phyloP scores from a whole-genome alignment of 2,113 vertebrate species.

The Gobius niger region DNA sequence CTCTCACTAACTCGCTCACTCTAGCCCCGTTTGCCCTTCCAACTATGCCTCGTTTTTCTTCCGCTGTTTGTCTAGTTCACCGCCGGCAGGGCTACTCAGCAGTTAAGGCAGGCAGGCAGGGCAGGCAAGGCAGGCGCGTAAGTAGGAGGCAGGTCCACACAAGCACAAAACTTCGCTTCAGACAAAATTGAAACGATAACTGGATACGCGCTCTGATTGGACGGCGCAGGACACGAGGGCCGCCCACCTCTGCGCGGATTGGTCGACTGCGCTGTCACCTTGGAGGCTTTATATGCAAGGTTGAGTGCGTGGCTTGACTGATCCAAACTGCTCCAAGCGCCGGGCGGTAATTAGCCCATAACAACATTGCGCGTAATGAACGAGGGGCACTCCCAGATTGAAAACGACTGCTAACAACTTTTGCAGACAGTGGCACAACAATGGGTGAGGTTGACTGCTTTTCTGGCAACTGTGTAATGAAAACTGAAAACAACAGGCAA shows the following conservation, averaged over 20 bases:
- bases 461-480: too few relatives aligned
- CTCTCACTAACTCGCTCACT: constrained; percentile 26
- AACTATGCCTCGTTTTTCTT: constrained; percentile 39
- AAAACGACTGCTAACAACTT: neutral
- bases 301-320: constrained; percentile 49
- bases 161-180: constrained; percentile 72
- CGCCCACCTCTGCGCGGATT: constrained; percentile 56
- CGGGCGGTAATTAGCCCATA: constrained; percentile 6
- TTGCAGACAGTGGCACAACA: neutral
- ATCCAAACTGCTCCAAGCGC: constrained; percentile 23
- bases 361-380: constrained; percentile 6
- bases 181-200: constrained; percentile 61
- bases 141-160: constrained; percentile 61
- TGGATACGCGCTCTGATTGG: constrained; percentile 63
- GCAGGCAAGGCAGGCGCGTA: constrained; percentile 18
- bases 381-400: neutral
- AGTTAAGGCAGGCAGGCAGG: constrained; percentile 22
- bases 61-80: constrained; percentile 36
- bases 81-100: constrained; percentile 34
- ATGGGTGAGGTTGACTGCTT: too few relatives aligned
- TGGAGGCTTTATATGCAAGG: constrained; percentile 37
- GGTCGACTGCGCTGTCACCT: constrained; percentile 50
- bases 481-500: too few relatives aligned
- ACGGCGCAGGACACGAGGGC: constrained; percentile 2
- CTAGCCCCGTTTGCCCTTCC: constrained; percentile 4